Evolutionary conservation across 2,888 invertebrate species (phyloP).

Genomic region (Entomobrya multifasciata): DNA sequence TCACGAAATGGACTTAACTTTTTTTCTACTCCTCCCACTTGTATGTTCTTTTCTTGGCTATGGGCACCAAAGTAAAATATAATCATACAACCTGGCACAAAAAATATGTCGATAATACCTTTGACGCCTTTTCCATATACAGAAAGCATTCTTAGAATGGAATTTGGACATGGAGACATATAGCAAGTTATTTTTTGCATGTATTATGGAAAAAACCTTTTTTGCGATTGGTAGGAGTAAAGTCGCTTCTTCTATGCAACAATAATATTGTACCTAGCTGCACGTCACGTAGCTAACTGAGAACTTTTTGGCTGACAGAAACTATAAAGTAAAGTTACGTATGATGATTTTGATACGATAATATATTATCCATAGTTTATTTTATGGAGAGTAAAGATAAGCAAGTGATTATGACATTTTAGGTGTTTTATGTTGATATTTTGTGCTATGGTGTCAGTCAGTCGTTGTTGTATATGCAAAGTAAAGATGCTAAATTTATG

Average conservation of each 20-base stretch:
- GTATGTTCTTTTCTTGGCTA: conserved; percentile 50
- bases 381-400: conserved; percentile 30
- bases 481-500: conserved; percentile 45
- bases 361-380: conserved; percentile 30
- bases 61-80: conserved; percentile 30
- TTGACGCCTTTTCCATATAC: conserved; percentile 59
- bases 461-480: conserved; percentile 11
- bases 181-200: conserved; percentile 29
- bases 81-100: conserved; percentile 23
- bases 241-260: conserved; percentile 49
- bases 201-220: conserved; percentile 34
- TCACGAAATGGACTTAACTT: conserved; percentile 58
- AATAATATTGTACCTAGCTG: too few relatives aligned
- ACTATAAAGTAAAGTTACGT: conserved; percentile 20
- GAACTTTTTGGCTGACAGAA: conserved; percentile 15
- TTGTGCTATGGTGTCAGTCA: conserved; percentile 18
- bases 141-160: conserved; percentile 13
- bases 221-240: neutral
- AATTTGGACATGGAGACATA: neutral
- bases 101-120: conserved; percentile 51
- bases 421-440: conserved; percentile 45
- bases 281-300: too few relatives aligned
- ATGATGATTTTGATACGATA: too few relatives aligned
- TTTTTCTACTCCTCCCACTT: conserved; percentile 46
- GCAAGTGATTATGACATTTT: conserved; percentile 57